phyloP scores from a whole-genome alignment of 2,797 vertebrate species.

The Acanthopagrus latus region DNA sequence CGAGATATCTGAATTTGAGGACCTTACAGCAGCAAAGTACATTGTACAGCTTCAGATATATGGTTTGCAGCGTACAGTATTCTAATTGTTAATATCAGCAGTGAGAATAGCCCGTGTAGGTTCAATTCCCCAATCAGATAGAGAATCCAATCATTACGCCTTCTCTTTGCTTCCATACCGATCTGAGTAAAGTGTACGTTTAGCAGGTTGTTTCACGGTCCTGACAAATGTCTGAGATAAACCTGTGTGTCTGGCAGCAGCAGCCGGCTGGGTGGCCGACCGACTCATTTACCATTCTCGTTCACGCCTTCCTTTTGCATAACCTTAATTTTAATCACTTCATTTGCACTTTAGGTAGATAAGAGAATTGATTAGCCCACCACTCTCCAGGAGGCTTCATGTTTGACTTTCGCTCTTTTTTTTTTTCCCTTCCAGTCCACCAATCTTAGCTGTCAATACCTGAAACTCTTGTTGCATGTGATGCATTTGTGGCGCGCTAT shows the following conservation, averaged over 20 bases:
- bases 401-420: slow-evolving; percentile 75
- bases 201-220: slow-evolving; percentile 45
- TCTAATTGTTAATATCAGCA: neutral
- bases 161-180: slow-evolving; percentile 15
- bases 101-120: neutral
- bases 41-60: neutral
- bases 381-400: slow-evolving; percentile 75
- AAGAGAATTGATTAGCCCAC: slow-evolving; percentile 85
- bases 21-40: neutral
- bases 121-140: neutral
- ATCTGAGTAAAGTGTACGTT: slow-evolving; percentile 25
- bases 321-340: slow-evolving; percentile 81
- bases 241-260: slow-evolving; percentile 34
- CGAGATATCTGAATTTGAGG: too few species aligned
- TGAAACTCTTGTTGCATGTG: slow-evolving; percentile 79
- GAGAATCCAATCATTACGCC: neutral
- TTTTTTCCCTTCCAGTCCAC: slow-evolving; percentile 50
- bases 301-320: slow-evolving; percentile 60
- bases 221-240: slow-evolving; percentile 65
- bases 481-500: slow-evolving; percentile 78
- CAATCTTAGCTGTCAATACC: slow-evolving; percentile 80
- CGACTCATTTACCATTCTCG: slow-evolving; percentile 69
- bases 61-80: neutral
- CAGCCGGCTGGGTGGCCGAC: slow-evolving; percentile 28
- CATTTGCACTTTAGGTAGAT: slow-evolving; percentile 86